Percentiles rank a stretch among this genome's conserved stretches.
phyloP scores from a whole-genome alignment of 2,888 invertebrate species.

The Eledone cirrhosa region DNA sequence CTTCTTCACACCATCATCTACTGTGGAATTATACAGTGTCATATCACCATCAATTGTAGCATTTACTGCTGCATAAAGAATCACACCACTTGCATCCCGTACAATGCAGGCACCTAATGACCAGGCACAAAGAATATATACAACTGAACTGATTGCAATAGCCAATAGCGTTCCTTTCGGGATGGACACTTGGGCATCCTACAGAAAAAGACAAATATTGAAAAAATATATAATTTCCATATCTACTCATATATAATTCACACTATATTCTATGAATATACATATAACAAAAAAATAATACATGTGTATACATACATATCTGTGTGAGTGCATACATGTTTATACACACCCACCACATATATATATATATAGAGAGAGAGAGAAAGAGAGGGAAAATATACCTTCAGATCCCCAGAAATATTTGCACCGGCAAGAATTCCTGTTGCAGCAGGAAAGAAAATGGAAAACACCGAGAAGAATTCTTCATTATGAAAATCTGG shows the following conservation, averaged over 20 bases:
- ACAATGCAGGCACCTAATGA: slow-evolving; percentile 83
- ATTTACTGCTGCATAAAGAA: slow-evolving; percentile 31
- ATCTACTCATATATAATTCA: too few species aligned
- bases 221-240: not conserved
- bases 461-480: slow-evolving; percentile 94
- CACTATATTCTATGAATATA: too few species aligned
- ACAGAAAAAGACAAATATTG: slow-evolving; percentile 28
- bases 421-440: slow-evolving; percentile 81
- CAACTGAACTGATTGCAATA: slow-evolving; percentile 84
- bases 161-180: slow-evolving; percentile 92
- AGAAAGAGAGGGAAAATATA: slow-evolving; percentile 63
- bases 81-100: slow-evolving; percentile 68
- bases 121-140: slow-evolving; percentile 82
- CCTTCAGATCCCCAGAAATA: slow-evolving; percentile 96
- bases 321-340: too few species aligned
- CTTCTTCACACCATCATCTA: slow-evolving; percentile 69
- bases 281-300: not conserved
- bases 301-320: too few species aligned
- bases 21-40: slow-evolving; percentile 85
- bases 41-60: slow-evolving; percentile 71
- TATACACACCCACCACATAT: too few species aligned
- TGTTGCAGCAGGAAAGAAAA: slow-evolving; percentile 97
- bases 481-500: slow-evolving; percentile 84
- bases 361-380: too few species aligned
- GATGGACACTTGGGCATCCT: slow-evolving; percentile 90